Base-by-base conservation (phyloP, 2,797 vertebrate species). In the Margarornis squamiger region DNA sequence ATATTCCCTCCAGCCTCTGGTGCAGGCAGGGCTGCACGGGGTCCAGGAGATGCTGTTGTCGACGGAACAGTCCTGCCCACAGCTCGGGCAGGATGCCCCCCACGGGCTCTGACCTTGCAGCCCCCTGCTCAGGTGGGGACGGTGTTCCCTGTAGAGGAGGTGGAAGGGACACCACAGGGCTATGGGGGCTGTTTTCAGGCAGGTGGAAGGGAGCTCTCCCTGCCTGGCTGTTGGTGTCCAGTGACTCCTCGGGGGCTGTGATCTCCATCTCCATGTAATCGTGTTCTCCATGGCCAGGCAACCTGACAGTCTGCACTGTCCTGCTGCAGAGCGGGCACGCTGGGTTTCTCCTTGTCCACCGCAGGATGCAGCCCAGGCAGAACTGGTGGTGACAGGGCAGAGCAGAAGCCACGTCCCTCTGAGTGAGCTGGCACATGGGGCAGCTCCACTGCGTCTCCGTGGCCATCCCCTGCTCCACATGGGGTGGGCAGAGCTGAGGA, bases 191-290 rank as follows among this genome's bases (percentile, higher is more conserved):
- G 32, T 43, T 75, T 51, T 20, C 38, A 10, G 24, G 11, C 18
- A 36, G 32, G 22, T 18, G 54, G 23, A 52, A 24, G n/a, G 23
- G n/a, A 68, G 8, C 7, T 45, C 15, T 19, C 55, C 23, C 19
- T 61, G 29, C n/a, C 27, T 52, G 55, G 39, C 62, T 59, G n/a
- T 8, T 24, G n/a, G 19, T 68, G 13, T 68, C 19, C 11, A 13
- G 7, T 39, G 63, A 17, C n/a, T 46, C 54, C 34, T 61, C 4
- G 0, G 3, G 3, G 46, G 1, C 29, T 61, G 23, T 38, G 46
- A 52, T 61, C 29, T 27, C 38, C 23, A 68, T 38, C 39, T 61
- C 54, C 52, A 23, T 27, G 16, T 29, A 38, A 39, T 45, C 38
- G 52, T 86, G 29, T 45, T 45, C 54, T 45, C 38, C 63, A 29